Evolutionary conservation across 2,888 invertebrate species (phyloP).

Genomic region (Hololepta plana): DNA sequence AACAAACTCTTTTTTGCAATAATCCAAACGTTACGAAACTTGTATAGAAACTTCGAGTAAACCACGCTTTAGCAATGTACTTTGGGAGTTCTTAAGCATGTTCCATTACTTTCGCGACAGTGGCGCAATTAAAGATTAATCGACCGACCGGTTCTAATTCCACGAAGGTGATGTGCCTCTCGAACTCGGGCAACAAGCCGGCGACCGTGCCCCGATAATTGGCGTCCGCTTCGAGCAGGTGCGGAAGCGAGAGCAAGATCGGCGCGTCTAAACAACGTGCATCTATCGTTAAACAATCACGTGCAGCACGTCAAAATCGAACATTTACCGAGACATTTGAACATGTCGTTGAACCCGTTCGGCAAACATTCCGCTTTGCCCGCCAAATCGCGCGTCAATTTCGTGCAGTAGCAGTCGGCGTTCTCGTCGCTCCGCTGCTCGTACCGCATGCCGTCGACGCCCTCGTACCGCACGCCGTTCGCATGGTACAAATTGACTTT

Average conservation of each 20-base stretch:
- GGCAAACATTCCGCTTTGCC: constrained; percentile 9
- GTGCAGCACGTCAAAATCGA: constrained; percentile 1
- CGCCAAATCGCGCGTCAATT: constrained; percentile 6
- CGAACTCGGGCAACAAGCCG: constrained; percentile 38
- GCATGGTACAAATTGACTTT: constrained; percentile 1
- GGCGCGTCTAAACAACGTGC: constrained; percentile 36
- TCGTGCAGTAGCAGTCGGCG: constrained; percentile 9
- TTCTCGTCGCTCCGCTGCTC: constrained; percentile 5
- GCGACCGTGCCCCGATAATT: constrained; percentile 33
- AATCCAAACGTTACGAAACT: too few species aligned
- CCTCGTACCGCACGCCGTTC: constrained; percentile 8
- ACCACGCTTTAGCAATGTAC: too few species aligned
- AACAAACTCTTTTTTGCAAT: too few species aligned
- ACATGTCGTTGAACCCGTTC: constrained; percentile 10
- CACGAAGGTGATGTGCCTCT: constrained; percentile 43
- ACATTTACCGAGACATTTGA: constrained; percentile 9
- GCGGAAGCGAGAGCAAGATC: constrained; percentile 52
- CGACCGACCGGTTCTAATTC: constrained; percentile 53
- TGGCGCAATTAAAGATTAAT: constrained; percentile 4
- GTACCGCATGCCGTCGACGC: constrained; percentile 7
- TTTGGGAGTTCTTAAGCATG: too few species aligned
- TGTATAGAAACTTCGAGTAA: too few species aligned
- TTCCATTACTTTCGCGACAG: too few species aligned
- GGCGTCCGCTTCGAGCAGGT: constrained; percentile 33
- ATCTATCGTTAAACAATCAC: background rate